A percentile compares a stretch with the other conserved stretches of the same genome.
Conservation (phyloP, 2,797 vertebrate species). For the Lepus oiostolus region DNA sequence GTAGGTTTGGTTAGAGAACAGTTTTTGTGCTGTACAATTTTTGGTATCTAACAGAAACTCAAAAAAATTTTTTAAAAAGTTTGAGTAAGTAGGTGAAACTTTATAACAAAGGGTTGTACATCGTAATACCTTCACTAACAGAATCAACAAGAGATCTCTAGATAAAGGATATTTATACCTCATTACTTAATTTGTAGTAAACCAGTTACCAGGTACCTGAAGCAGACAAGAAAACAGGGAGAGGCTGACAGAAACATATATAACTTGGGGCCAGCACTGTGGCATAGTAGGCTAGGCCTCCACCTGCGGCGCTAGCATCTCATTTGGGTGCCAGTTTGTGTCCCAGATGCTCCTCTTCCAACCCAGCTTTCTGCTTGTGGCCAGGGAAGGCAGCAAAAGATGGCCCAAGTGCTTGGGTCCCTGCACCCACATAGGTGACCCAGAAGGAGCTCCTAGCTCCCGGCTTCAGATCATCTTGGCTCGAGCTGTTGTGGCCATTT, state of each 20-base stretch:
- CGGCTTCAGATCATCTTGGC: too few species aligned
- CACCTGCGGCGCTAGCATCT: too few species aligned
- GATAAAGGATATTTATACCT: not conserved
- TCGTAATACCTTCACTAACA: not conserved
- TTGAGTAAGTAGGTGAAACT: constrained; percentile 28
- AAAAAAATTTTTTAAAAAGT: not conserved
- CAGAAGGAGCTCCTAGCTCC: too few species aligned
- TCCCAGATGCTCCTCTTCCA: too few species aligned
- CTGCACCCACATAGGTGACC: too few species aligned
- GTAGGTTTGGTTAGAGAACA: not conserved
- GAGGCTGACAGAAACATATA: too few species aligned
- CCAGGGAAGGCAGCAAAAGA: too few species aligned
- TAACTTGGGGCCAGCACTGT: too few species aligned
- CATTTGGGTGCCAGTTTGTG: too few species aligned
- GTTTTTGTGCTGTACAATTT: not conserved
- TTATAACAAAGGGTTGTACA: not conserved
- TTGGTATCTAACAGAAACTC: not conserved
- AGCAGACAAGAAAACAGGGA: not conserved
- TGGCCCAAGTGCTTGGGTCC: too few species aligned
- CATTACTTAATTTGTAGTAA: constrained; percentile 30
- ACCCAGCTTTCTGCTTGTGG: too few species aligned
- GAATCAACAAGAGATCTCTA: not conserved
- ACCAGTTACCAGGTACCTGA: not conserved
- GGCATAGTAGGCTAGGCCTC: not conserved
- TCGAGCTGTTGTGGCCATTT: too few species aligned